Conservation (phyloP, 2,888 invertebrate genomes). For the Tolmerus cingulatus region DNA sequence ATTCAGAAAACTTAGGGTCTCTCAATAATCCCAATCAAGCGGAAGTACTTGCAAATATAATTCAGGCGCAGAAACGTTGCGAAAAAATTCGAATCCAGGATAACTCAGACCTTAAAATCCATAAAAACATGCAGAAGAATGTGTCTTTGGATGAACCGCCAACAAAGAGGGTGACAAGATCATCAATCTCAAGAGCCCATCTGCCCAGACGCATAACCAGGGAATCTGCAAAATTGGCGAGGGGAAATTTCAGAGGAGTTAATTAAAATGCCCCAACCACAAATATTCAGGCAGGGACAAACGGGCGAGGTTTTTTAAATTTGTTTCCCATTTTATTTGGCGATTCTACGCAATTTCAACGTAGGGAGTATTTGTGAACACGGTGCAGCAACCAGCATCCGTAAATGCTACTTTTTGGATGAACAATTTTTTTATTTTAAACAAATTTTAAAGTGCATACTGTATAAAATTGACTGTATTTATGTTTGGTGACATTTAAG, state of each 20-base stretch:
- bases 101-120: constrained; percentile 45
- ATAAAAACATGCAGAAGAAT: constrained; percentile 25
- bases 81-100: constrained; percentile 44
- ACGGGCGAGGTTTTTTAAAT: not conserved
- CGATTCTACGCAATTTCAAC: not conserved
- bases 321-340: not conserved
- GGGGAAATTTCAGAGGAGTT: not conserved
- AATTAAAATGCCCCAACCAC: not conserved
- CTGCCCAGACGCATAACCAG: constrained; percentile 14
- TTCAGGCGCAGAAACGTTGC: constrained; percentile 42
- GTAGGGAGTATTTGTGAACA: not conserved
- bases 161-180: not conserved
- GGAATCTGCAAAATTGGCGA: not conserved
- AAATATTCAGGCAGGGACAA: not conserved
- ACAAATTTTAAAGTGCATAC: not conserved
- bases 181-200: not conserved
- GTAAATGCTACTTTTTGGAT: not conserved
- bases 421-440: constrained; percentile 9
- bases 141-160: not conserved
- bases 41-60: not conserved
- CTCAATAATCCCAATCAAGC: not conserved
- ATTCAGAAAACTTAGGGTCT: not conserved
- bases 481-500: not conserved
- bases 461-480: not conserved
- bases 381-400: not conserved